Percentiles rank a stretch among this genome's conserved stretches.
Conservation (phyloP, 2,113 vertebrate species). For the Sinocyclocheilus anshuiensis region DNA sequence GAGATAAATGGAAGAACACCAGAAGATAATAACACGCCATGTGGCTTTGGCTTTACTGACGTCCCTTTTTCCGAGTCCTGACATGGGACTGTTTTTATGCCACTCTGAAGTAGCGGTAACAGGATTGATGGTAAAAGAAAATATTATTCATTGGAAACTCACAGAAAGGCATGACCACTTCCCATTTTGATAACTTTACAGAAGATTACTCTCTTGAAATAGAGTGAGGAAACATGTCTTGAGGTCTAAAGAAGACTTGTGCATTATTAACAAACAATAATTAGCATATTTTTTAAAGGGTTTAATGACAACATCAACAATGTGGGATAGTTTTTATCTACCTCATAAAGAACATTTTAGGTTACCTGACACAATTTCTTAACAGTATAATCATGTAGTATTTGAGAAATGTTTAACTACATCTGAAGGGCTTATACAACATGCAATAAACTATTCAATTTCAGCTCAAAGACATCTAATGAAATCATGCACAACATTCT, state of each 20-base stretch:
- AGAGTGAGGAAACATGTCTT: conserved; percentile 7
- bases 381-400: too few species aligned
- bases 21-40: conserved; percentile 45
- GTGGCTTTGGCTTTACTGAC: conserved; percentile 49
- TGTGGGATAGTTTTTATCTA: neutral
- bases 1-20: conserved; percentile 32
- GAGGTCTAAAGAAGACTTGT: neutral
- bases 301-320: neutral
- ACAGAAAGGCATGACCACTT: conserved; percentile 15
- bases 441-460: too few species aligned
- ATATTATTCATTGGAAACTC: conserved; percentile 37
- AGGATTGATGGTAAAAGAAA: conserved; percentile 48
- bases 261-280: neutral
- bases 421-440: too few species aligned
- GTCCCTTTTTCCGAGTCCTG: conserved; percentile 43
- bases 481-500: too few species aligned
- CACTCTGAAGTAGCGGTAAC: conserved; percentile 42
- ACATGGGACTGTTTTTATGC: conserved; percentile 55
- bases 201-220: conserved; percentile 21
- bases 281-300: neutral
- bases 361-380: neutral
- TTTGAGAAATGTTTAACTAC: too few species aligned
- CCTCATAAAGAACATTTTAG: neutral
- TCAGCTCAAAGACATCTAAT: too few species aligned
- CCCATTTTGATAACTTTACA: conserved; percentile 28